These are phyloP conservation scores for Rissa tridactyla DNA, from an alignment of 2,113 vertebrate species.

Conservation along the genomic window DNA sequence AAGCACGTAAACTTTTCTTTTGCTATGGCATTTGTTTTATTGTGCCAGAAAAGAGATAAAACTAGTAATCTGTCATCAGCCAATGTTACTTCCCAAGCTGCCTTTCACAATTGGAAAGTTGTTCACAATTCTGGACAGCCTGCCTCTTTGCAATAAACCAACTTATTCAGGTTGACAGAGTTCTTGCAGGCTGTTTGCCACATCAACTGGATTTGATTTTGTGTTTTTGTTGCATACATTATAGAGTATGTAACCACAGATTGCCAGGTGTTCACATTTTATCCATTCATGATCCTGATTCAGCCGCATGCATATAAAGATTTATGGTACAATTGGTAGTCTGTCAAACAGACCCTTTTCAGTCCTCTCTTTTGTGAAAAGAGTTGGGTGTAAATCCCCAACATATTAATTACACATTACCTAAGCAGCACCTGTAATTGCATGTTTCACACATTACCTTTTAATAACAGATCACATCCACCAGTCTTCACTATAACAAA, in stretches of 20 bases:
- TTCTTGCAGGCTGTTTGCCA: slow-evolving; percentile 11
- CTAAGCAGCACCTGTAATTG: slow-evolving; percentile 37
- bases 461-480: slow-evolving; percentile 39
- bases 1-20: slow-evolving; percentile 21
- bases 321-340: slow-evolving; percentile 16
- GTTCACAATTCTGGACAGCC: neutral
- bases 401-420: neutral
- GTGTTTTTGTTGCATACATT: slow-evolving; percentile 39
- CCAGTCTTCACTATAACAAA: slow-evolving; percentile 45
- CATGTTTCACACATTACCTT: slow-evolving; percentile 51
- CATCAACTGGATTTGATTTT: neutral
- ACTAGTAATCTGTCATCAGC: neutral
- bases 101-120: slow-evolving; percentile 15
- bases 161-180: neutral
- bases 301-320: neutral
- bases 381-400: slow-evolving; percentile 8
- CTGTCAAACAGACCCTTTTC: neutral
- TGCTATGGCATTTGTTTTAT: neutral
- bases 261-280: slow-evolving; percentile 42
- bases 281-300: slow-evolving; percentile 11
- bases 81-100: neutral
- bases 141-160: slow-evolving; percentile 11
- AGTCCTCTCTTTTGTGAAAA: slow-evolving; percentile 19
- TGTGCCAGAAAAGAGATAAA: slow-evolving; percentile 41
- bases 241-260: slow-evolving; percentile 54